phyloP scores from a whole-genome alignment of 2,888 invertebrate species.

The Thera britannica region DNA sequence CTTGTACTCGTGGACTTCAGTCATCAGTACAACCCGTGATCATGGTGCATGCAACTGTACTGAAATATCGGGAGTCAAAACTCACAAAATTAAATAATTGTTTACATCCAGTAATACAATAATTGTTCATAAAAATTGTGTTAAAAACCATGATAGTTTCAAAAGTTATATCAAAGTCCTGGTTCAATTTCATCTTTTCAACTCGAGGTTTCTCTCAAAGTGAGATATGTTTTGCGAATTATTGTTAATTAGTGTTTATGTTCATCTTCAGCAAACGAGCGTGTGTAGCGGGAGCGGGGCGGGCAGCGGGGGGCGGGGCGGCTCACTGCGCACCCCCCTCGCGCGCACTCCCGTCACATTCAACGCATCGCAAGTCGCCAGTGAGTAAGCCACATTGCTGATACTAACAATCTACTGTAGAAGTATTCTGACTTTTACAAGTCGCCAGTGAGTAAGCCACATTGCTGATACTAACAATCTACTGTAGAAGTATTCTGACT shows the following conservation, averaged over 20 bases:
- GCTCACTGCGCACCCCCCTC: slow-evolving; percentile 78
- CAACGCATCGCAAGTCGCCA: slow-evolving; percentile 78
- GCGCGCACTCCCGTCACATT: slow-evolving; percentile 80
- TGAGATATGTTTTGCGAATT: neutral
- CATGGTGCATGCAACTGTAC: too few species aligned
- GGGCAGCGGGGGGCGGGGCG: slow-evolving; percentile 68
- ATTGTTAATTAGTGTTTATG: neutral
- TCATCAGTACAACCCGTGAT: too few species aligned
- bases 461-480: neutral
- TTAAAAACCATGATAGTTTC: too few species aligned
- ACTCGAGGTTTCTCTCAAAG: too few species aligned
- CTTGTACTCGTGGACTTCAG: too few species aligned
- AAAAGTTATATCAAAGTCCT: too few species aligned
- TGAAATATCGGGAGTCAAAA: too few species aligned
- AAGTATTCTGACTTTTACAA: slow-evolving; percentile 45
- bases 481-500: too few species aligned
- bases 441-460: slow-evolving; percentile 71
- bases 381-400: slow-evolving; percentile 55
- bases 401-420: neutral
- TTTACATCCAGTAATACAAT: too few species aligned
- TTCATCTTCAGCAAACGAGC: slow-evolving; percentile 57
- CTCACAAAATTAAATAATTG: too few species aligned
- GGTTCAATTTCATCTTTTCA: too few species aligned
- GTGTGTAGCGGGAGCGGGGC: slow-evolving; percentile 56
- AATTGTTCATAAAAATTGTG: too few species aligned